phyloP scores from a whole-genome alignment of 2,797 vertebrate species.

The Neopelma chrysocephalum region DNA sequence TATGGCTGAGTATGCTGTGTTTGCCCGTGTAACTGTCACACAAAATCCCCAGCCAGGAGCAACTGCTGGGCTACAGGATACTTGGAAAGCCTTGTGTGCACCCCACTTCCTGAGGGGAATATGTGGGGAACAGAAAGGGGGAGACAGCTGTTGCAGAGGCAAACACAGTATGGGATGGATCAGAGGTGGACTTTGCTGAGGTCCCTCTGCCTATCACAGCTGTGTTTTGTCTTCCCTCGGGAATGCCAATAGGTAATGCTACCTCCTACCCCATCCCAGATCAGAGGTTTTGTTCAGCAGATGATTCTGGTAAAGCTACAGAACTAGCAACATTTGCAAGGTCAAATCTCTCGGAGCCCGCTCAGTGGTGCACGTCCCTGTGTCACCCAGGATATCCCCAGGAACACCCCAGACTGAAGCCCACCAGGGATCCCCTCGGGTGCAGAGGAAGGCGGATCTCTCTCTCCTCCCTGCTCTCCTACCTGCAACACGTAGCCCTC shows the following conservation, averaged over 20 bases:
- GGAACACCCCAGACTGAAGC: neutral
- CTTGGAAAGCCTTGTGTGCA: neutral
- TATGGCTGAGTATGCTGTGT: accelerated
- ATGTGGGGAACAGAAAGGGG: neutral
- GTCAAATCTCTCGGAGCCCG: neutral
- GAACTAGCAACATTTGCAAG: neutral
- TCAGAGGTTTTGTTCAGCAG: neutral
- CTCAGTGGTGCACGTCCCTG: neutral
- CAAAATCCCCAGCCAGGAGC: neutral
- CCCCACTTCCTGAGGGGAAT: neutral
- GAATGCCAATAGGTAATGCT: neutral
- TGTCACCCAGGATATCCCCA: neutral
- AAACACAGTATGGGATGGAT: neutral
- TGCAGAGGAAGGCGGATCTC: neutral
- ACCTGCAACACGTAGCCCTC: conserved; percentile 97
- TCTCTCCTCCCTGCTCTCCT: conserved; percentile 57
- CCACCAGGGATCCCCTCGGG: neutral
- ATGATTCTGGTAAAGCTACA: neutral
- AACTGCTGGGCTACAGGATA: neutral
- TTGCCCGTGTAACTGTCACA: accelerated
- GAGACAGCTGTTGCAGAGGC: neutral
- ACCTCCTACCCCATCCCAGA: neutral
- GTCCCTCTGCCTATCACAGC: neutral
- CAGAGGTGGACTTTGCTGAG: neutral
- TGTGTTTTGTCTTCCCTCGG: neutral